Evolutionary conservation across 2,797 vertebrate species (phyloP), one percentile per base, ranked within the genome.

Genomic region (Megalops cyprinoides): DNA sequence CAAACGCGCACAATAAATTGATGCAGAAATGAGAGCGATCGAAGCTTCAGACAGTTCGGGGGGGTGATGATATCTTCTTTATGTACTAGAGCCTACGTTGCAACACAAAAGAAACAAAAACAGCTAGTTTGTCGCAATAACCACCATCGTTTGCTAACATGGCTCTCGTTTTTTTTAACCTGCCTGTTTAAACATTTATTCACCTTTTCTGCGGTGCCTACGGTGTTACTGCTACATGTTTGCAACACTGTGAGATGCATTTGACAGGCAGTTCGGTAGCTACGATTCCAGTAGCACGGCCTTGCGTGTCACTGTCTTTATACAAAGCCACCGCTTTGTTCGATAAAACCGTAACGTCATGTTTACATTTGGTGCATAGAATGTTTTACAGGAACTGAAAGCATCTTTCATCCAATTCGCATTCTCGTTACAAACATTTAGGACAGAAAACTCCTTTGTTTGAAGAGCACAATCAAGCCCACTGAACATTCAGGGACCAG

Each of bases 361-460:
- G 49, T 53, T 56, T 20, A 18, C 49, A 56, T 58, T 42, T 56
- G 3, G 49, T 28, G 49, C 23, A 25, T n/a, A 74, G 31, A 15
- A 49, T 31, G 25, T 2, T 74, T 0, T 44, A 39, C 0, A 23
- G 3, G 58, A 42, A 73, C 1, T 0, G 8, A 74, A 6, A 51
- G 0, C 9, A 20, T 23, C 5, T 49, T 4, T 69, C 48, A 44
- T 71, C 9, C 12, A 71, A 18, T 71, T 10, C n/a, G 67, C 67
- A 42, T 20, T 39, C 20, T 42, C 67, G 3, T 71, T 31, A 71
- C 55, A 78, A 28, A 20, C 10, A 74, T 37, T 20, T 3, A 9
- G 10, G 1, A 34, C 5, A 37, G 88, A 85, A 85, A 81, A 67
- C 78, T 62, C 37, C 90, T 90, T 91, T 92, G 90, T 91, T 87